A percentile compares a stretch with the other conserved stretches of the same genome.
Conservation (phyloP, 92 coral and sea anemone genomes). For the Galaxea fascicularis region DNA sequence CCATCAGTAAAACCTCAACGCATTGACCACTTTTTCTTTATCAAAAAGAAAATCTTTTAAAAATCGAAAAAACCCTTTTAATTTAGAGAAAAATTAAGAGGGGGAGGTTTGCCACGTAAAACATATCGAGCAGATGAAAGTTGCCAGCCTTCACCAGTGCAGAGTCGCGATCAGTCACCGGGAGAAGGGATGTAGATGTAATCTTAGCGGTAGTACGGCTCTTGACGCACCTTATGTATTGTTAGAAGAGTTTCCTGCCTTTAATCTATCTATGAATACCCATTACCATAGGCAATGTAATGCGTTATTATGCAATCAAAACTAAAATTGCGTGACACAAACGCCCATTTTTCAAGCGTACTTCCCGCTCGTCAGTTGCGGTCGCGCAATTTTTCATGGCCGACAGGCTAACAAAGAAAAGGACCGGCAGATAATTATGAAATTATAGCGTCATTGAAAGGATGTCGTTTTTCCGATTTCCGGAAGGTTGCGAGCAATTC, state of each 20-base stretch:
- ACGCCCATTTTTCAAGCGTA: neutral
- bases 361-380: constrained; percentile 15
- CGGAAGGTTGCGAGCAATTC: neutral
- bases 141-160: no score
- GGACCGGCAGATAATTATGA: neutral
- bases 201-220: no score
- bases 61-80: no score
- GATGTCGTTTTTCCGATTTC: neutral
- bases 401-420: neutral
- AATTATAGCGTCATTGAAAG: neutral
- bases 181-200: no score
- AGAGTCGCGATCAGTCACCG: no score
- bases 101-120: no score
- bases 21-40: no score
- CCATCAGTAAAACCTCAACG: no score
- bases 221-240: no score
- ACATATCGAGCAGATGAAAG: no score
- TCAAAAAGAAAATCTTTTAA: no score
- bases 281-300: neutral
- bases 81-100: no score
- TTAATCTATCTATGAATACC: neutral
- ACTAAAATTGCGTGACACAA: constrained; percentile 27
- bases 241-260: neutral
- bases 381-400: neutral
- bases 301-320: neutral